Conservation (phyloP, 2,113 vertebrate genomes). For the Gymnobelideus leadbeateri region DNA sequence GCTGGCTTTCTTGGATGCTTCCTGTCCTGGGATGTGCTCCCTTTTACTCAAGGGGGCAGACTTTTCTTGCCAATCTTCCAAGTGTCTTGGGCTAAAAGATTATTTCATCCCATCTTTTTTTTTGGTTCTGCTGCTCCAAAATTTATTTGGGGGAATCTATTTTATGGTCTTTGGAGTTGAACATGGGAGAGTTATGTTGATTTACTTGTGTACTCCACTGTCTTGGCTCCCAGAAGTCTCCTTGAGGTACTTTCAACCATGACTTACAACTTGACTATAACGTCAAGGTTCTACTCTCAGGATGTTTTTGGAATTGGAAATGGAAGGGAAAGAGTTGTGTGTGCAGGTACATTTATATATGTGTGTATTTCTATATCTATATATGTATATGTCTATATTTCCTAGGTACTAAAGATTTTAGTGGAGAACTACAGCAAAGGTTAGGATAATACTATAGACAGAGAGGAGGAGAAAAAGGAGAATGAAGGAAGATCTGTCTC, state of each 20-base stretch:
- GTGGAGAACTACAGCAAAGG: background rate
- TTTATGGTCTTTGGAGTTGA: too few species aligned
- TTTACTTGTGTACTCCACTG: too few species aligned
- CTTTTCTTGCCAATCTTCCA: too few species aligned
- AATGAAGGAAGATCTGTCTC: background rate
- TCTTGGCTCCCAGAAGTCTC: too few species aligned
- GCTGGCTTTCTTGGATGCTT: too few species aligned
- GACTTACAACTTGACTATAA: background rate
- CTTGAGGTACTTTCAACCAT: background rate
- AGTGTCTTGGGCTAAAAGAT: too few species aligned
- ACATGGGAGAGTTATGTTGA: too few species aligned
- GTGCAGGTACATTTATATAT: background rate
- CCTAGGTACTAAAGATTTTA: background rate
- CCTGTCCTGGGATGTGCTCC: too few species aligned
- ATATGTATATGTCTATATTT: background rate
- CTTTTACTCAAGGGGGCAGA: too few species aligned
- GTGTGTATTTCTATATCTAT: background rate
- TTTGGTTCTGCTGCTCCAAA: too few species aligned
- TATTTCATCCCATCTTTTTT: too few species aligned
- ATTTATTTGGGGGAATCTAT: too few species aligned
- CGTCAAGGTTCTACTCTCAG: background rate
- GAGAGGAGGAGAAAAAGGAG: background rate
- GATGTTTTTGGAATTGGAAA: background rate
- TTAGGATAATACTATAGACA: background rate
- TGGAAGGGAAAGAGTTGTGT: background rate